Percentiles rank a stretch among this genome's conserved stretches.
These are phyloP conservation scores for Chaetorhynchus papuensis DNA, from an alignment of 2,113 vertebrate genomes.

Conservation along the genomic window DNA sequence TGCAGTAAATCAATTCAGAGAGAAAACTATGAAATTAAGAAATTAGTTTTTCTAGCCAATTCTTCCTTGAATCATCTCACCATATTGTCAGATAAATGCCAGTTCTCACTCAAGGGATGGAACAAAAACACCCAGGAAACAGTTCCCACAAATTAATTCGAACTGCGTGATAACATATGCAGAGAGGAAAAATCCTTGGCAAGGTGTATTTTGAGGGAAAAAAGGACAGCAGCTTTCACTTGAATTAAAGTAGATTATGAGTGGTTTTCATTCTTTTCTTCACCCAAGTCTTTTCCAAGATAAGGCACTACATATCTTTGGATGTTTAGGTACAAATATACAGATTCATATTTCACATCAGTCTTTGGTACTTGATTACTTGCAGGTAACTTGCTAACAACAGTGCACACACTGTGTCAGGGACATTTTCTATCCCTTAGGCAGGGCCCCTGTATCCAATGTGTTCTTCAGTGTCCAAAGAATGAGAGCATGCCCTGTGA, in stretches of 20 bases:
- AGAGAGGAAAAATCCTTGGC: background rate
- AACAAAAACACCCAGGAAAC: conserved; percentile 6
- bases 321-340: background rate
- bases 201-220: background rate
- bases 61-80: conserved; percentile 9
- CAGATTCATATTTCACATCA: background rate
- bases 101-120: background rate
- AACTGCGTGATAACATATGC: background rate
- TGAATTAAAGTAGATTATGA: background rate
- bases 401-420: background rate
- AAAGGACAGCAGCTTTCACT: background rate
- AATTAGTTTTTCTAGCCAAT: background rate
- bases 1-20: background rate
- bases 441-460: background rate
- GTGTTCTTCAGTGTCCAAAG: background rate
- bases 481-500: background rate
- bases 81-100: background rate
- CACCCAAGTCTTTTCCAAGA: background rate
- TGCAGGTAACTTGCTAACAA: background rate
- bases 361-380: background rate
- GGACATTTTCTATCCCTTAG: background rate
- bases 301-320: background rate
- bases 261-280: background rate
- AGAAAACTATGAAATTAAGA: background rate
- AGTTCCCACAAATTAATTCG: background rate